Percentiles rank a stretch among this genome's conserved stretches.
phyloP scores from a whole-genome alignment of 2,888 invertebrate genomes.

The Acleris holmiana region DNA sequence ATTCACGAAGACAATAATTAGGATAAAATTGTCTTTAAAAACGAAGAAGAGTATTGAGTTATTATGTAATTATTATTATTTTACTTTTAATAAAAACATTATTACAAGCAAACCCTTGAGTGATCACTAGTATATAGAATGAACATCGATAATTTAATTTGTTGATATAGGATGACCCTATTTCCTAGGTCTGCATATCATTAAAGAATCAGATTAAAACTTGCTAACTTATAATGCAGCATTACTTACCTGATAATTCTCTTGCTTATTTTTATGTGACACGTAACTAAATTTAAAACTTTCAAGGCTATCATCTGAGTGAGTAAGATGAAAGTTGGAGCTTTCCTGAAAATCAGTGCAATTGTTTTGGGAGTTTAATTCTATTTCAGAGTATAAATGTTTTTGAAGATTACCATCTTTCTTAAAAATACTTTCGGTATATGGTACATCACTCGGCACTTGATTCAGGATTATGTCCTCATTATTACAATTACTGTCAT shows the following conservation, averaged over 20 bases:
- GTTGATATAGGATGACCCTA: no score
- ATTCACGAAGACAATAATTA: no score
- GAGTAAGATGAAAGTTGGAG: conserved; percentile 9
- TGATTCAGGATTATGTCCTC: background rate
- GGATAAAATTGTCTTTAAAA: no score
- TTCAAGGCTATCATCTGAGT: conserved; percentile 5
- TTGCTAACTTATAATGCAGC: background rate
- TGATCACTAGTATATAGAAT: no score
- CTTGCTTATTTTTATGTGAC: conserved; percentile 2
- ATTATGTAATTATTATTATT: no score
- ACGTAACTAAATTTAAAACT: conserved; percentile 2
- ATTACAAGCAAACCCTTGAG: no score
- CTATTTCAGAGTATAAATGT: background rate
- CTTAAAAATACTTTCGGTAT: background rate
- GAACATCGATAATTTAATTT: no score
- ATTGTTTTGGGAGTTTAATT: conserved; percentile 4
- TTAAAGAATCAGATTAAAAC: no score
- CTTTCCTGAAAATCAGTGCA: conserved; percentile 3
- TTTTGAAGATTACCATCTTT: conserved; percentile 1
- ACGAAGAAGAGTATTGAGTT: no score
- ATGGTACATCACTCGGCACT: background rate
- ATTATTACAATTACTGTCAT: conserved; percentile 16
- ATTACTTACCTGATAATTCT: conserved; percentile 12
- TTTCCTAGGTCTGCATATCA: no score
- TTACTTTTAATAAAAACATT: no score